Percentiles rank a stretch among this genome's conserved stretches.
These are phyloP conservation scores for Larimichthys crocea DNA, from an alignment of 2,113 vertebrate species.

Conservation along the genomic window DNA sequence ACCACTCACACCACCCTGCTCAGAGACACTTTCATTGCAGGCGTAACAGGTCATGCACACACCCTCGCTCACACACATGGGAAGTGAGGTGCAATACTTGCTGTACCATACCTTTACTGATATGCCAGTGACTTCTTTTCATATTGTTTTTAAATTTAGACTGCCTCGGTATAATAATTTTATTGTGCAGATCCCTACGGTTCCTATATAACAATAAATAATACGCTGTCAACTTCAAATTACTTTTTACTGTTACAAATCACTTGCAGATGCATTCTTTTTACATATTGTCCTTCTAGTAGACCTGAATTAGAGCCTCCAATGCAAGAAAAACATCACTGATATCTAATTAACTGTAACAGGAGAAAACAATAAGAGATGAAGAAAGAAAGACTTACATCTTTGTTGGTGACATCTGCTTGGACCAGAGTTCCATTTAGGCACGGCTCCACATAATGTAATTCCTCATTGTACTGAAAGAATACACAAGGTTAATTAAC, in stretches of 20 bases:
- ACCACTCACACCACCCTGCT: neutral
- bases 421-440: slow-evolving; percentile 97
- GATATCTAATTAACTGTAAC: neutral
- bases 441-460: slow-evolving; percentile 97
- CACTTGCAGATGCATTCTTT: neutral
- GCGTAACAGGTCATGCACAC: neutral
- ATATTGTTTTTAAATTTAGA: neutral
- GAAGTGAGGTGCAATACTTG: neutral
- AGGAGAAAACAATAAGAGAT: neutral
- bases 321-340: neutral
- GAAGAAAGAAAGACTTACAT: slow-evolving; percentile 85
- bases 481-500: slow-evolving; percentile 36
- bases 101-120: neutral
- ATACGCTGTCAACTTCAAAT: neutral
- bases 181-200: neutral
- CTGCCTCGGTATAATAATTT: neutral
- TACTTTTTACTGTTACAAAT: neutral
- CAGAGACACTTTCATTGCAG: neutral
- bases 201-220: neutral
- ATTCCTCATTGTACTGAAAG: slow-evolving; percentile 94
- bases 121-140: neutral
- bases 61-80: too few species aligned
- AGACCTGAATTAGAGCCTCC: neutral
- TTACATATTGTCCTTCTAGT: neutral
- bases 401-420: slow-evolving; percentile 97